phyloP scores from a whole-genome alignment of 2,797 vertebrate species.

The Anguilla megastoma region DNA sequence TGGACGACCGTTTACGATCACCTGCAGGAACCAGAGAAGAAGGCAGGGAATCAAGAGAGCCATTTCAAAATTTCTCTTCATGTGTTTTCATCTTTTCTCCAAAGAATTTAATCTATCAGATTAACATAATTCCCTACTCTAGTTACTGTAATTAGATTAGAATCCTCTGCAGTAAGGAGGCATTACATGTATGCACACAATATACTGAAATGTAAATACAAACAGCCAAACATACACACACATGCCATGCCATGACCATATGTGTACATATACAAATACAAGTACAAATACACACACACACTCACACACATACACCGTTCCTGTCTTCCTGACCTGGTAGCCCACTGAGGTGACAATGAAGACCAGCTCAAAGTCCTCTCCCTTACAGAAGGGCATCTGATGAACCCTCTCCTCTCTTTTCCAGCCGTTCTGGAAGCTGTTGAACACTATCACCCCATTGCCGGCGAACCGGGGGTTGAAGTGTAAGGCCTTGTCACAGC shows the following conservation, averaged over 20 bases:
- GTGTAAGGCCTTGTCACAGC: conserved; percentile 69
- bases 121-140: no score
- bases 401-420: conserved; percentile 59
- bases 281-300: not conserved
- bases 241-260: no score
- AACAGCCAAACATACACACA: no score
- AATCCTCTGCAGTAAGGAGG: not conserved
- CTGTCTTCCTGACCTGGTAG: no score
- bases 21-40: conserved; percentile 56
- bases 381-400: not conserved
- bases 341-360: conserved; percentile 48
- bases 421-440: conserved; percentile 63
- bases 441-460: conserved; percentile 77
- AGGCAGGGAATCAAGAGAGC: not conserved
- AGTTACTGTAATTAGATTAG: no score
- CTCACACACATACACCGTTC: no score
- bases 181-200: not conserved
- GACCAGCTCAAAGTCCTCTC: conserved; percentile 42
- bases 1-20: conserved; percentile 71
- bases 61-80: not conserved
- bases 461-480: conserved; percentile 74
- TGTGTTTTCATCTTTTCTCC: not conserved
- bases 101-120: not conserved
- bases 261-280: not conserved
- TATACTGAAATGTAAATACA: no score